Conservation (phyloP, 2,113 vertebrate species). For the Otolemur garnettii region DNA sequence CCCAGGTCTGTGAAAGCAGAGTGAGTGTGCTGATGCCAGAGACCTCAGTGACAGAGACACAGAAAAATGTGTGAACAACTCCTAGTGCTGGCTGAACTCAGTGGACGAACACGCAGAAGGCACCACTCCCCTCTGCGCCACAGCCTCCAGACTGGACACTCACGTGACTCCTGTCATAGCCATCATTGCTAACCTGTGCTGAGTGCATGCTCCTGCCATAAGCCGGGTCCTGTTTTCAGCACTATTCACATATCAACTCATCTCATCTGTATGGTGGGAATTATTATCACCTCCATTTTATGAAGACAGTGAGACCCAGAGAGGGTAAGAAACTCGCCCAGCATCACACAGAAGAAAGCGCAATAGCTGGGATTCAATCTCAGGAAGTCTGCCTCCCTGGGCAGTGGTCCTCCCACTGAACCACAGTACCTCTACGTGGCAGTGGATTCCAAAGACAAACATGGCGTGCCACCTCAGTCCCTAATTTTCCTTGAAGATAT, state of each 20-base stretch:
- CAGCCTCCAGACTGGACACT: neutral
- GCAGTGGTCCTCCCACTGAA: no score
- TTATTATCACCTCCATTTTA: neutral
- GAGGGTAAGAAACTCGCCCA: neutral
- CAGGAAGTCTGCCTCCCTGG: neutral
- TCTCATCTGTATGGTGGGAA: neutral
- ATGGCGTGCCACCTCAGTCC: neutral
- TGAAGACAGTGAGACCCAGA: neutral
- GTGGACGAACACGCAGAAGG: neutral
- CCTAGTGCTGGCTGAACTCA: neutral
- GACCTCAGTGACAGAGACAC: neutral
- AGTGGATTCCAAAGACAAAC: neutral
- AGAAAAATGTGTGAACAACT: fast-evolving
- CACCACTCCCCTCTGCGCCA: neutral
- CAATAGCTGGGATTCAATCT: neutral
- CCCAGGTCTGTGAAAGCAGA: neutral
- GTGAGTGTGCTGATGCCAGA: fast-evolving
- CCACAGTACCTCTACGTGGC: neutral
- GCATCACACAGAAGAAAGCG: neutral
- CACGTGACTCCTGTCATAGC: neutral
- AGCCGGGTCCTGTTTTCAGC: neutral
- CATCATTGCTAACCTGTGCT: neutral
- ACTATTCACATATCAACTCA: neutral
- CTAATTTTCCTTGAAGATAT: neutral
- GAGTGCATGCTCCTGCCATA: neutral